Percentiles rank a stretch among this genome's conserved stretches.
Evolutionary conservation across 2,888 invertebrate genomes (phyloP).

Genomic region (Laspeyria flexula): DNA sequence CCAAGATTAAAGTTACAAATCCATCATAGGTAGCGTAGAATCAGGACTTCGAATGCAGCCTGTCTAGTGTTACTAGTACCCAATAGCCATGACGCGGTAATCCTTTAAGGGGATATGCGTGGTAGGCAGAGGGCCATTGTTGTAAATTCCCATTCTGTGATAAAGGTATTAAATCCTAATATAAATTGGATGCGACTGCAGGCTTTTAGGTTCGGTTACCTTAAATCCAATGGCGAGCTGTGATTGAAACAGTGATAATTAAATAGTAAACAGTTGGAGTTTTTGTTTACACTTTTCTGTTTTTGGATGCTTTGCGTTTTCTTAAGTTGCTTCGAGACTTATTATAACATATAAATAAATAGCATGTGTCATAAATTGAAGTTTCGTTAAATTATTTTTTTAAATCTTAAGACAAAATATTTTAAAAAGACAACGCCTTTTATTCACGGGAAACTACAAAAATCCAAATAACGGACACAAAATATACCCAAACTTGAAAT

Average conservation of each 20-base stretch:
- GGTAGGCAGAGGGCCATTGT: slow-evolving; percentile 1
- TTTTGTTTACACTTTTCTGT: not conserved
- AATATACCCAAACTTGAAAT: no score
- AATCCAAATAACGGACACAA: no score
- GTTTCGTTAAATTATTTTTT: no score
- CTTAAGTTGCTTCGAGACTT: no score
- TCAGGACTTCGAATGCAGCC: not conserved
- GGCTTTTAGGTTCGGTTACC: slow-evolving; percentile 1
- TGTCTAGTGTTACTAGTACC: not conserved
- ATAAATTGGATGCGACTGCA: slow-evolving; percentile 4
- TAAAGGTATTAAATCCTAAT: slow-evolving; percentile 10
- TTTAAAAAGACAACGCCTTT: no score
- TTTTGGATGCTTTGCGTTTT: no score
- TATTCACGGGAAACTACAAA: no score
- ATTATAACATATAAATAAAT: no score
- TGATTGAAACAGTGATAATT: not conserved
- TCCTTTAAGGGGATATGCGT: slow-evolving; percentile 8
- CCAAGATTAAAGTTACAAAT: no score
- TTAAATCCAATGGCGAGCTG: not conserved
- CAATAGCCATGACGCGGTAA: slow-evolving; percentile 4
- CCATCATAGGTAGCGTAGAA: no score
- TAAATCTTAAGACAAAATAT: no score
- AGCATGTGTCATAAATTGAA: no score
- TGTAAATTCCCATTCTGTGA: slow-evolving; percentile 4
- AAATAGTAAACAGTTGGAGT: not conserved